A percentile compares a stretch with the other conserved stretches of the same genome.
phyloP scores from a whole-genome alignment of 1,140 invertebrate genomes.

The Dinoponera quadriceps region DNA sequence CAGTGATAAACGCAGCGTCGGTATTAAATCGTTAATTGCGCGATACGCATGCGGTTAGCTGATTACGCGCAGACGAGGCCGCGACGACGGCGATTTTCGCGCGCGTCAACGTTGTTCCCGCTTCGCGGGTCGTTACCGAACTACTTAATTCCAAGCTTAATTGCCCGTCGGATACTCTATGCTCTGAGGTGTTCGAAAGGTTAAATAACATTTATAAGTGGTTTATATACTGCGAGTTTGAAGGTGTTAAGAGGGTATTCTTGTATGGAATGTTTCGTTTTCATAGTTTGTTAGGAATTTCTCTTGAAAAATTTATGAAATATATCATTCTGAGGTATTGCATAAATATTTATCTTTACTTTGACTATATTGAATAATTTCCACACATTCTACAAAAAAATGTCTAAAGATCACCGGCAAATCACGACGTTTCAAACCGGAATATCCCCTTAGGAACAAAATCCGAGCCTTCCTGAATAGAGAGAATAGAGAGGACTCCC shows the following conservation, averaged over 20 bases:
- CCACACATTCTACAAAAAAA: no score
- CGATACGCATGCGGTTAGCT: constrained; percentile 12
- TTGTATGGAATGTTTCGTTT: no score
- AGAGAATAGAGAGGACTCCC: neutral
- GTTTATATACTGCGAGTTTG: neutral
- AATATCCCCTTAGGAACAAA: no score
- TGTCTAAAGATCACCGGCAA: no score
- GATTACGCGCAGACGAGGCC: constrained; percentile 16
- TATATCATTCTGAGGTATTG: no score
- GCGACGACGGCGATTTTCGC: neutral
- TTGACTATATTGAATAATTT: no score
- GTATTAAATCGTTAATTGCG: constrained; percentile 36
- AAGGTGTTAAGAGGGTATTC: no score
- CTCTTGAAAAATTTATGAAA: no score
- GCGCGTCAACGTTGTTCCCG: neutral
- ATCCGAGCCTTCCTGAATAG: neutral
- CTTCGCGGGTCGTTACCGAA: neutral
- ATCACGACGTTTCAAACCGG: no score
- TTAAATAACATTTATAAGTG: constrained; percentile 6
- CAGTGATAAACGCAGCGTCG: neutral
- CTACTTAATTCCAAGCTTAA: neutral
- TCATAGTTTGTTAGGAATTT: no score
- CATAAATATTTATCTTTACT: no score
- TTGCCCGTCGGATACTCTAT: neutral
- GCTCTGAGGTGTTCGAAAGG: neutral